Base-by-base conservation (phyloP, 2,797 vertebrate genomes). In the Austrolebias charrua region DNA sequence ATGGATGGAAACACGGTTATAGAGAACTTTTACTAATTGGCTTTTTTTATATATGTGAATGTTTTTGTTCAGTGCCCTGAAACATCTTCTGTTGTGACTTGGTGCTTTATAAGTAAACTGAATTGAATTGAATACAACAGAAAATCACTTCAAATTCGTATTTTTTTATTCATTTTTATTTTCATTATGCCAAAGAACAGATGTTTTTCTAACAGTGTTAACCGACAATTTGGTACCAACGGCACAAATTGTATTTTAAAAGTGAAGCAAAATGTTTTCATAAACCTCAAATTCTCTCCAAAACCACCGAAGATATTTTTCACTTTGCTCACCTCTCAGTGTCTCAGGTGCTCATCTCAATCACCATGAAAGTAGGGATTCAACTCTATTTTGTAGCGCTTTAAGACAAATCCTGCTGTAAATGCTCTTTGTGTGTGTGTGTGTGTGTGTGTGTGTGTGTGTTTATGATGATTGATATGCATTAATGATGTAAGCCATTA, bases 401-500 rank as follows among this genome's bases (percentile, higher is more conserved):
- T 16, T 80, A 71, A 81, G 69, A 82, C 76, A 76, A 80, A 79
- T 76, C 63, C 73, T 2, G 33, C 68, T 59, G 75, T 62, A 55
- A 73, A 74, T 42, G 4, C 55, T 31, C 49, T 53, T 13, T 53
- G 24, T 58, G 56, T 50, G 60, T 56, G 74, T 52, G 24, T 58
- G 56, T 50, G 60, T 56, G 74, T 52, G 56, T 50, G 60, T 56
- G 74, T 52, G 50, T 35, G 73, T 49, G 47, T 35, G 70, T 79
- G 66, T 87, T 78, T 76, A 66, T 79, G 81, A 71, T 88, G 88
- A 90, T 81, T 86, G 89, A 88, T 90, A 83, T 75, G 85, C 64
- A 84, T 86, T 83, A 89, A 90, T 89, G 84, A 86, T 86, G 84
- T 86, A 80, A 85, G 77, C 78, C 85, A 87, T 89, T 89, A 84